Evolutionary conservation across 2,888 invertebrate genomes (phyloP), one percentile per base, ranked within the genome.

Genomic region (Hipparchia sbordonii): DNA sequence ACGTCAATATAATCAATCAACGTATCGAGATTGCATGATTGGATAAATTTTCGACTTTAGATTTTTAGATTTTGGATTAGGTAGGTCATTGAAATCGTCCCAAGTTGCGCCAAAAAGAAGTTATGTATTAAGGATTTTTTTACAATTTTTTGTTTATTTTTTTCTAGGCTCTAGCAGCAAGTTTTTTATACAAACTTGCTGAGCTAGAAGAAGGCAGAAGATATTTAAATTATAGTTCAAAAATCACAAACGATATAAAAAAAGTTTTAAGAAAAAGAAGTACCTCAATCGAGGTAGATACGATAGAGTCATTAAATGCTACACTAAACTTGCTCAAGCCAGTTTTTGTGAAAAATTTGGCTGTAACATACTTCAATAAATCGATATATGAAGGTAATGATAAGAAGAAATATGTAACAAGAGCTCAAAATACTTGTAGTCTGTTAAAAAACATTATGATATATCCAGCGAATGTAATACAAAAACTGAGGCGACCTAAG

Each of bases 171-270:
- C 78, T 90, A 73, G 80, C 91, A 60, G 86, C 90, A 39, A 75
- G 76, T 45, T 82, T 91, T 68, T 74, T 93, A 62, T 75, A 81
- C 72, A 88, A 89, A 82, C 78, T 93, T 45, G 83, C 87, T 7
- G 84, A 85, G 61, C 56, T 89, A 72, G 91, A 91, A 80, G 91
- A 92, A 80, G 93, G 93, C 7, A 84, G 87, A 72, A 83, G 89
- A 72, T 93, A 93, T 76, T 79, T 93, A 60, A 91, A 87, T 77
- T 90, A 82, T 46, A 92, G 82, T 75, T 87, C 91, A 6, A 92
- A 87, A 85, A 85, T 92, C 67, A 84, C 83, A 8, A 87, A 86
- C 70, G 92, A 92, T 65, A 83, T 92, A 45, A 89, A 87, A 77
- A 88, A 85, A 80, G 79, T 89, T 33, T 75, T 92, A 57, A 86